Conservation (phyloP, 2,888 invertebrate species). For the Ormyrus nitidulus region DNA sequence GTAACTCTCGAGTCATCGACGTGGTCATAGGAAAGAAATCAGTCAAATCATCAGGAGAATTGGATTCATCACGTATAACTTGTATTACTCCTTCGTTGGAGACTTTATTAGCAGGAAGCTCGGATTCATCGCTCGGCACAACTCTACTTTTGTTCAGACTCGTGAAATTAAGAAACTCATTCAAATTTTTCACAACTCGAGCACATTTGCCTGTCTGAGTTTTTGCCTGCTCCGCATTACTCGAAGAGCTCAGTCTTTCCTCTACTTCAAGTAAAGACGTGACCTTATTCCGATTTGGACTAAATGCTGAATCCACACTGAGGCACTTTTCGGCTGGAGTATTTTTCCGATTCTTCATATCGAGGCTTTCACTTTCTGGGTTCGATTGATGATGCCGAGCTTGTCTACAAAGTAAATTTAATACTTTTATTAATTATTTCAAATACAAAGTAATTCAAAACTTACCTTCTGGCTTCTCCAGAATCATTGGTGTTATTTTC, state of each 20-base stretch:
- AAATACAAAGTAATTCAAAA: no score
- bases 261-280: conserved; percentile 63
- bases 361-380: conserved; percentile 30
- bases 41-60: conserved; percentile 87
- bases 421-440: background rate
- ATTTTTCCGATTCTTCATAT: conserved; percentile 67
- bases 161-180: conserved; percentile 89
- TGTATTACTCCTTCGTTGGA: conserved; percentile 69
- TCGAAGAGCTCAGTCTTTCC: conserved; percentile 54
- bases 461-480: conserved; percentile 64
- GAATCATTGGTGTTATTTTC: conserved; percentile 62
- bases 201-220: conserved; percentile 69
- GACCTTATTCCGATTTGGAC: conserved; percentile 62
- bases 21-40: conserved; percentile 91
- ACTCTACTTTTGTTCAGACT: conserved; percentile 81
- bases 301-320: conserved; percentile 64
- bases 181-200: conserved; percentile 85
- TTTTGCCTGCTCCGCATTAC: conserved; percentile 57
- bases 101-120: conserved; percentile 63
- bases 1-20: conserved; percentile 89
- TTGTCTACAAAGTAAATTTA: conserved; percentile 6
- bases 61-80: conserved; percentile 67
- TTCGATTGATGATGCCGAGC: conserved; percentile 28
- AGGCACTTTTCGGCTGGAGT: conserved; percentile 69
- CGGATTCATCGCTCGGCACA: conserved; percentile 71